Evolutionary conservation across 2,888 invertebrate species (phyloP), one percentile per base, ranked within the genome.

Genomic region (Enoplolaimus lenunculus): DNA sequence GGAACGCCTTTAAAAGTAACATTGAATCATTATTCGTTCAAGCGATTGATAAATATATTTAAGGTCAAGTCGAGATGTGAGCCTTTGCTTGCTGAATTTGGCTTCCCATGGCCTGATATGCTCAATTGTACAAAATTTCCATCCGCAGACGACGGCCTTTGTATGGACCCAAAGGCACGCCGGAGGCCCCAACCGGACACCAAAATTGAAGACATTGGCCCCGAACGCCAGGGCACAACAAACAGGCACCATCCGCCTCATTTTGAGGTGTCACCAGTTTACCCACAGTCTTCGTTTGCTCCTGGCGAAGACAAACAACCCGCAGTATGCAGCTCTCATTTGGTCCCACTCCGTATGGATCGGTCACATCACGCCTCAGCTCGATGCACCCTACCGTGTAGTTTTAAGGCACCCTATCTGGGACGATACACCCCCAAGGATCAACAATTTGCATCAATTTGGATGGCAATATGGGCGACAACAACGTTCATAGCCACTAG

Each of bases 391-490:
- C n/a, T n/a, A n/a, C 16, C 3, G 2, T 70, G 70, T 59, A 57
- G 29, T 3, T 31, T 60, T 26, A 3, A 2, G n/a, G 64, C 65
- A 30, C 34, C 34, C 26, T 2, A 30, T 7, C 29, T 65, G 34
- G 33, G 3, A 2, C 64, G 64, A 35, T 70, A 65, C 65, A 21
- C n/a, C 7, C 3, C 2, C 69, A 68, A 71, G 66, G 60, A 73
- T 35, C 74, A 77, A 74, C 68, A 70, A 60, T 71, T 73, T 60
- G 75, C 76, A 28, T 72, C 74, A 34, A 85, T 90, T 69, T 95
- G 95, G 93, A 90, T 97, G 74, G 91, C 93, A 69, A 88, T 90
- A 68, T 93, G 93, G 91, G 91, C 94, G 1, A n/a, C n/a, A n/a
- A n/a, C n/a, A n/a, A n/a, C n/a, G n/a, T n/a, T n/a, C n/a, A n/a